A percentile compares a stretch with the other conserved stretches of the same genome.
These are phyloP conservation scores for Drosophila anceps DNA, from an alignment of 2,888 invertebrate species.

Conservation along the genomic window DNA sequence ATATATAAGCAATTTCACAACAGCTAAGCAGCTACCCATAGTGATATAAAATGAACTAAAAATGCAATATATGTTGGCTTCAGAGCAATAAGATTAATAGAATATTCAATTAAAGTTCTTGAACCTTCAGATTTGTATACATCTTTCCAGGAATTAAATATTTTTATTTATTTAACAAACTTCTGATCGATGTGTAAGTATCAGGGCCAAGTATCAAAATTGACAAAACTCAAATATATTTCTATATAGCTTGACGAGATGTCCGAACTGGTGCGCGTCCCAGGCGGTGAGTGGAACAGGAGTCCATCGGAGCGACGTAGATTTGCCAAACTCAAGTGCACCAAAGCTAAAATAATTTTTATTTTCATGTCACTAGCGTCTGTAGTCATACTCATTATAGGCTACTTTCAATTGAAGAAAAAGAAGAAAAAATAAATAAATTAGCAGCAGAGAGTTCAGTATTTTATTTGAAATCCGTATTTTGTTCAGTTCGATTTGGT, in stretches of 20 bases:
- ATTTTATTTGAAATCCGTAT: background rate
- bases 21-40: too few relatives aligned
- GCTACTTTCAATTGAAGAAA: background rate
- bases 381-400: background rate
- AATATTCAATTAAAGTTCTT: background rate
- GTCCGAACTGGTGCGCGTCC: background rate
- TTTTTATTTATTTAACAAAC: background rate
- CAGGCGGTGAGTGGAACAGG: background rate
- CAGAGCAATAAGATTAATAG: background rate
- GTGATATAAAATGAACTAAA: background rate
- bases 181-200: background rate
- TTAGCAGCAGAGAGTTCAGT: background rate
- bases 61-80: background rate
- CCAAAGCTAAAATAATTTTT: background rate
- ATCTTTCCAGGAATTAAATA: background rate
- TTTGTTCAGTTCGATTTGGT: background rate
- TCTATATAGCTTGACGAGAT: background rate
- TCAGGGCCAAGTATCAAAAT: too few relatives aligned
- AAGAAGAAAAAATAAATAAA: background rate
- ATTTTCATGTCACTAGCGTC: accelerated
- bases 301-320: background rate
- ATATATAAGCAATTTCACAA: too few relatives aligned
- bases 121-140: background rate
- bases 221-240: background rate
- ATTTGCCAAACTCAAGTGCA: background rate